Base-by-base conservation (phyloP, 2,113 vertebrate genomes). In the Lampris incognitus region DNA sequence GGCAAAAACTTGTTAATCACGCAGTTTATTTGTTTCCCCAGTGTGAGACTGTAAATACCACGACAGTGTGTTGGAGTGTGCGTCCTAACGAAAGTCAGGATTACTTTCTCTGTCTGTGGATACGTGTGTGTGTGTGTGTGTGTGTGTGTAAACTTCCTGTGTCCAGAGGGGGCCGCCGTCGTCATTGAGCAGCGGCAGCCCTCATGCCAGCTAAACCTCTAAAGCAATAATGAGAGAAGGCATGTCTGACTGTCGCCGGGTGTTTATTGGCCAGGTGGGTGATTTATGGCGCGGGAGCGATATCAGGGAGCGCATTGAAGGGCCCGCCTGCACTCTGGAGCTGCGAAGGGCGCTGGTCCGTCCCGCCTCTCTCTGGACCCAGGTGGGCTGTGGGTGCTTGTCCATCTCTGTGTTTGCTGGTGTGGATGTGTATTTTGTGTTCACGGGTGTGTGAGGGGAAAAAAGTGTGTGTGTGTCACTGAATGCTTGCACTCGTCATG, bases 21-120 rank as follows among this genome's bases (percentile, higher is more conserved):
- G 90, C 89, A 90, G 87, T 94, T 93, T 93, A 93, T 94, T 93
- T 92, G 91, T 92, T 91, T 88, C 91, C 92, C 91, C 89, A 86
- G 90, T 87, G 88, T 90, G 92, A 87, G 82, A 87, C 88, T 92
- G 92, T 92, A 92, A 94, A 93, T 89, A 92, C 87, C 83, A 79
- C 79, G 82, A 80, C 85, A 85, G 78, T 87, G 86, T 89, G 89
- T 85, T 89, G 87, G 83, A 91, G 88, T 86, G 85, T 83, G 87
- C 81, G 69, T 84, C 82, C 85, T 85, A 86, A 91, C 89, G 90
- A 85, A 86, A 82, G 85, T 70, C 71, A 87, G 87, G 86, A 80
- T 88, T 83, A 86, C 81, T 82, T 89, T 82, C 82, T 85, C 74
- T 81, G 81, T 82, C 84, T 73, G 82, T 56, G 40, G 8, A 5